Evolutionary conservation across 1,140 invertebrate genomes (phyloP), one percentile per base, ranked within the genome.

Genomic region (Drosophila saltans): DNA sequence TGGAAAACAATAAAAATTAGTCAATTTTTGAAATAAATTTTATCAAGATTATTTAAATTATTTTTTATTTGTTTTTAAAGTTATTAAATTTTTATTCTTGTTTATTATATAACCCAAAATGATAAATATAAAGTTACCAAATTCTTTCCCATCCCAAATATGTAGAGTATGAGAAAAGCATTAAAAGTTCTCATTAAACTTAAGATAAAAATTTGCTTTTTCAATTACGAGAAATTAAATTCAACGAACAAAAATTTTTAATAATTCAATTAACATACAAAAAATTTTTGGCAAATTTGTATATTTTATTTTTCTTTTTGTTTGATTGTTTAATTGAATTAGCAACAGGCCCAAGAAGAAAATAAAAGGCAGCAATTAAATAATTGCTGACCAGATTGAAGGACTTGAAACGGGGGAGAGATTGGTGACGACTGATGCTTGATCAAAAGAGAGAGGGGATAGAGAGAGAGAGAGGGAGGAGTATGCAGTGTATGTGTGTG

Each of bases 281-380:
- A 21, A 3, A 59, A 39, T 24, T 59, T 24, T 36, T 59, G 26
- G 16, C 57, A 59, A 59, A 59, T 36, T 45, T 16, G 16, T 16
- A 16, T 16, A 16, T 16, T 16, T 16, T 16, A 16, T 16, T 16
- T 16, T 16, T 16, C 0, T 61, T 56, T 16, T 71, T 71, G 61
- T 66, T 80, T 67, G 69, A 24, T 70, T 64, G 58, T 64, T 67
- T 74, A 72, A 77, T 81, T 68, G 59, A 81, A 76, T 72, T 60
- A 80, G 63, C 78, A 75, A 43, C 30, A 26, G 6, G 36, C 24
- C 45, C 21, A 52, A 52, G 62, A 30, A 65, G n/a, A 70, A 16
- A 16, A 69, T 60, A 69, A 78, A 64, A 62, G 52, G 52, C 41
- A 62, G 75, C 74, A 67, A 78, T 78, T 78, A 78, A 78, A 78